These are phyloP conservation scores for Poeciliopsis presidionis DNA, from an alignment of 2,797 vertebrate genomes.

Conservation along the genomic window DNA sequence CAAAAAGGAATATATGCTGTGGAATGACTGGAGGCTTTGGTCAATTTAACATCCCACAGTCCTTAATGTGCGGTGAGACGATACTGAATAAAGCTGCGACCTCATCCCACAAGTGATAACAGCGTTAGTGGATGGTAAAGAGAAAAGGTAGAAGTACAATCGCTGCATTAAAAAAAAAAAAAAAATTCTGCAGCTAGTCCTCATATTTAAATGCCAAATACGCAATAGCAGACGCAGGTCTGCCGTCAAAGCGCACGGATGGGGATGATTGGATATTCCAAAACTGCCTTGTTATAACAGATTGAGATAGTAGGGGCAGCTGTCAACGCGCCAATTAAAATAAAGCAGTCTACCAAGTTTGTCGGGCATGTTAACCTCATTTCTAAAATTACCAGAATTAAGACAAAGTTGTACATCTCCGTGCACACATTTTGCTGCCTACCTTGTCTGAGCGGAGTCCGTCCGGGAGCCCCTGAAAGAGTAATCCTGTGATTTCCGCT, in stretches of 20 bases:
- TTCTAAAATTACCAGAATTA: not conserved
- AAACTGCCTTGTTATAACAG: constrained; percentile 44
- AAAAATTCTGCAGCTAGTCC: constrained; percentile 5
- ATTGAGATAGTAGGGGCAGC: constrained; percentile 17
- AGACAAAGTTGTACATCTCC: constrained; percentile 49
- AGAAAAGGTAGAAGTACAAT: not conserved
- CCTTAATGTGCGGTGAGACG: constrained; percentile 14
- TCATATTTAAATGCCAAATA: constrained; percentile 39
- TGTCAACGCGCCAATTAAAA: constrained; percentile 11
- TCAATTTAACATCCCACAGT: constrained; percentile 33
- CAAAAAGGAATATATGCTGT: constrained; percentile 27
- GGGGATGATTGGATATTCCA: constrained; percentile 38
- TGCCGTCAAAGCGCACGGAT: constrained; percentile 47
- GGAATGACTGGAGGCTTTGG: not conserved
- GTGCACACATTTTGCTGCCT: constrained; percentile 55
- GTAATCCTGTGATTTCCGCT: constrained; percentile 56
- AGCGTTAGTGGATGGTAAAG: not conserved
- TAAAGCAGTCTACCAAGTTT: constrained; percentile 46
- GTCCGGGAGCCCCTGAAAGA: constrained; percentile 26
- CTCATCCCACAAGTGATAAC: constrained; percentile 42
- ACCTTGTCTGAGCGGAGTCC: constrained; percentile 52
- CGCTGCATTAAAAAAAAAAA: not conserved
- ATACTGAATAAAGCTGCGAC: constrained; percentile 15
- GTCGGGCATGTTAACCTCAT: not conserved
- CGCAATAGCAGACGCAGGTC: constrained; percentile 51